phyloP scores from a whole-genome alignment of 2,113 vertebrate genomes.

The Dunckerocampus dactyliophorus region DNA sequence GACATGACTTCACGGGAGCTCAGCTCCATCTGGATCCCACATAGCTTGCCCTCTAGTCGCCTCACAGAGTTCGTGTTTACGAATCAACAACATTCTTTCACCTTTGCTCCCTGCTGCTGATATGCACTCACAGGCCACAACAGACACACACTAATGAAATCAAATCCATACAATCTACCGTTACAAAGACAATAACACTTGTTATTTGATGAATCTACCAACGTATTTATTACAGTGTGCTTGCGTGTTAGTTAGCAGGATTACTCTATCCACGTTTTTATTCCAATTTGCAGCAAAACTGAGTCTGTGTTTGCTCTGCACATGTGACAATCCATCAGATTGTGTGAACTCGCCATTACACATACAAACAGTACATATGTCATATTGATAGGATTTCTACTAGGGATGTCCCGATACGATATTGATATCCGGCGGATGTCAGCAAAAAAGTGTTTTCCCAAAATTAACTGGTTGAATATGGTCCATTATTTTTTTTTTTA shows the following conservation, averaged over 20 bases:
- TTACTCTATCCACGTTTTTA: not conserved
- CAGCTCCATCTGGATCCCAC: not conserved
- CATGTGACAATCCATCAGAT: not conserved
- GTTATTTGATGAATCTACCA: not conserved
- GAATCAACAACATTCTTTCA: conserved; percentile 9
- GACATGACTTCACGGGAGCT: not conserved
- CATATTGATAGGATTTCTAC: too few species aligned
- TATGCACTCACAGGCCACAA: not conserved
- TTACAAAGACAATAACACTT: not conserved
- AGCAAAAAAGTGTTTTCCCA: too few species aligned
- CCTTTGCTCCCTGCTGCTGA: conserved; percentile 1
- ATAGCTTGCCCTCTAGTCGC: not conserved
- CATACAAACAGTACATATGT: not conserved
- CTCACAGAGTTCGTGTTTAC: not conserved
- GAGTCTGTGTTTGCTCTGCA: too few species aligned
- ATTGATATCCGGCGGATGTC: too few species aligned
- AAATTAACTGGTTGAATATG: too few species aligned
- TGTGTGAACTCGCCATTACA: not conserved
- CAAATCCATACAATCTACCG: not conserved
- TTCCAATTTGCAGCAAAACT: not conserved
- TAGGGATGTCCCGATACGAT: too few species aligned
- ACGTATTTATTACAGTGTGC: not conserved
- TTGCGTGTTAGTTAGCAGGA: not conserved
- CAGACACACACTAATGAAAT: not conserved
- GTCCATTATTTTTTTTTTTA: too few species aligned